Evolutionary conservation across 1,140 invertebrate genomes (phyloP).

Genomic region (Drosophila elegans): DNA sequence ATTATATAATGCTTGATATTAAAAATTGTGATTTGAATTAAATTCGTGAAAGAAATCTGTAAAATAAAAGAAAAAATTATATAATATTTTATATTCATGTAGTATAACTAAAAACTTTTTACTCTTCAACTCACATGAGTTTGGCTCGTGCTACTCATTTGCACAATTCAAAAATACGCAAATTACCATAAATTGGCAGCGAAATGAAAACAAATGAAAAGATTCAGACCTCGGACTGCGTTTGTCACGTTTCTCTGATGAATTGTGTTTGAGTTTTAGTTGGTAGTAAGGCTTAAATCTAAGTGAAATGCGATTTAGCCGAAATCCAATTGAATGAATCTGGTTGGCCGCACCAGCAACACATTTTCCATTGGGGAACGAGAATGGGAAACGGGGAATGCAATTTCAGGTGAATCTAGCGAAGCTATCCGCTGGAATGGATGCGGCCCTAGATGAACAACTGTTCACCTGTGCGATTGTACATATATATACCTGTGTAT

Average conservation of each 20-base stretch:
- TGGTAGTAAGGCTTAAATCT: conserved; percentile 1
- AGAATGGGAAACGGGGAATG: neutral
- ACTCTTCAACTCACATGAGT: conserved; percentile 11
- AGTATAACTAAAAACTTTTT: neutral
- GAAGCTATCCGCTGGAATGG: conserved; percentile 6
- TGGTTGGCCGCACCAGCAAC: neutral
- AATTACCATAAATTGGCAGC: conserved; percentile 2
- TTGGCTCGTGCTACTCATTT: conserved; percentile 66
- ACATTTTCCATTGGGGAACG: neutral
- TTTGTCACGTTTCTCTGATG: conserved; percentile 12
- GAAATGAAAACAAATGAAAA: conserved; percentile 25
- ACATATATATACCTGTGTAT: neutral
- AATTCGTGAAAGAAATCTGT: neutral
- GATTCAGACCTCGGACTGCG: conserved; percentile 14
- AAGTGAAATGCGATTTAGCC: conserved; percentile 2
- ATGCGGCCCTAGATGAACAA: conserved; percentile 34
- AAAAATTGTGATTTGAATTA: neutral
- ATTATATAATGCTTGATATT: neutral
- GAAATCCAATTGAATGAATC: conserved; percentile 2
- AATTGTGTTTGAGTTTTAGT: neutral
- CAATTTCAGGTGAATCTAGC: conserved; percentile 12
- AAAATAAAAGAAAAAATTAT: neutral
- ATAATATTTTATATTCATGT: neutral
- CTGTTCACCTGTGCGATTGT: conserved; percentile 15
- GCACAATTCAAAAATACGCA: conserved; percentile 28